Conservation (phyloP, 1,140 invertebrate species). For the Diuraphis noxia region DNA sequence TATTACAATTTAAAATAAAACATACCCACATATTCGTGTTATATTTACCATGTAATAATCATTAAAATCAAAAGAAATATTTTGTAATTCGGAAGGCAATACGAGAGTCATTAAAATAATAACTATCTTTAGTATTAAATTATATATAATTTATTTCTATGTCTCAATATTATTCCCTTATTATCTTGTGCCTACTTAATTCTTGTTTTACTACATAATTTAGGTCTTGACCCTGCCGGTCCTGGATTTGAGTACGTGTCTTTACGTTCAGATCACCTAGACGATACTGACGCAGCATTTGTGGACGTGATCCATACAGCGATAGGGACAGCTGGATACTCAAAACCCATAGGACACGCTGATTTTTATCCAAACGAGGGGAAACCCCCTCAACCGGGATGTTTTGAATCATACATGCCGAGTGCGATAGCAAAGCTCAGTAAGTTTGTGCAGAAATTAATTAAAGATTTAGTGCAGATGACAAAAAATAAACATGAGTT, state of each 20-base stretch:
- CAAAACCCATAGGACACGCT: slow-evolving; percentile 63
- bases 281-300: slow-evolving; percentile 62
- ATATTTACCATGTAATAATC: too few species aligned
- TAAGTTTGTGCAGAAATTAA: neutral
- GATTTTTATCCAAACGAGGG: slow-evolving; percentile 71
- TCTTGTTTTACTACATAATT: neutral
- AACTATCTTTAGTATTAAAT: too few species aligned
- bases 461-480: neutral
- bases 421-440: neutral
- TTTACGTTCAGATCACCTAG: slow-evolving; percentile 55
- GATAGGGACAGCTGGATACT: slow-evolving; percentile 64
- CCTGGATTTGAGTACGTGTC: slow-evolving; percentile 61
- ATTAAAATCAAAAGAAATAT: too few species aligned
- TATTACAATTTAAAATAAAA: too few species aligned
- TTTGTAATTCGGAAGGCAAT: too few species aligned
- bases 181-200: neutral
- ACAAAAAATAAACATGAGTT: neutral
- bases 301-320: slow-evolving; percentile 69
- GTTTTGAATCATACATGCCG: slow-evolving; percentile 57
- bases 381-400: slow-evolving; percentile 68
- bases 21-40: too few species aligned
- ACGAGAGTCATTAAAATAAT: too few species aligned
- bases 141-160: too few species aligned
- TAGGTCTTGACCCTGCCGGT: slow-evolving; percentile 59
- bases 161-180: neutral